A percentile compares a stretch with the other conserved stretches of the same genome.
These are phyloP conservation scores for Plemyria rubiginata DNA, from an alignment of 2,888 invertebrate species.

Conservation along the genomic window DNA sequence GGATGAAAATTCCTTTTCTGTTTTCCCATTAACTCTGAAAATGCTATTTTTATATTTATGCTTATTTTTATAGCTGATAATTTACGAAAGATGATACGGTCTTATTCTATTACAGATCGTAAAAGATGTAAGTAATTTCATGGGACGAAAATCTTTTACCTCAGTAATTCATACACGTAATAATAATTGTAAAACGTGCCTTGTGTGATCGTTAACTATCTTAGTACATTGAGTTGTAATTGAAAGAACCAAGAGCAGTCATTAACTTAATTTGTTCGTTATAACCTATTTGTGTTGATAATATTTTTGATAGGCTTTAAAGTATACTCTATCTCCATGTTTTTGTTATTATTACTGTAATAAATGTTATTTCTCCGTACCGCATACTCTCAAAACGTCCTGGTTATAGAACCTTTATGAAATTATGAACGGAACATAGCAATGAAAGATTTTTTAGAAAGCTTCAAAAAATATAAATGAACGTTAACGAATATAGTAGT, in stretches of 20 bases:
- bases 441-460: too few species aligned
- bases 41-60: neutral
- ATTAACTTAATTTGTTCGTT: constrained; percentile 2
- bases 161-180: neutral
- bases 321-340: neutral
- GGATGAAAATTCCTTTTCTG: too few species aligned
- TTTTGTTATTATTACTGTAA: neutral
- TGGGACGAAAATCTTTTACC: constrained; percentile 13
- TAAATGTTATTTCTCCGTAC: neutral
- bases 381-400: too few species aligned
- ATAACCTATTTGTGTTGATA: neutral
- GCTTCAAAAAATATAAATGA: too few species aligned
- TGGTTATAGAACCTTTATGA: too few species aligned
- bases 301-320: neutral
- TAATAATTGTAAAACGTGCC: constrained; percentile 3
- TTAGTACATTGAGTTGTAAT: constrained; percentile 7
- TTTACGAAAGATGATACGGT: neutral
- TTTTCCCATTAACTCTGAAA: too few species aligned
- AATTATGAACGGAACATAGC: too few species aligned
- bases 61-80: constrained; percentile 7
- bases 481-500: too few species aligned
- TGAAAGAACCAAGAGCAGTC: constrained; percentile 10
- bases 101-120: neutral
- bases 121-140: neutral
- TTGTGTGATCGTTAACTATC: constrained; percentile 9